Evolutionary conservation across 2,888 invertebrate species (phyloP).

Genomic region (Tenodera sinensis): DNA sequence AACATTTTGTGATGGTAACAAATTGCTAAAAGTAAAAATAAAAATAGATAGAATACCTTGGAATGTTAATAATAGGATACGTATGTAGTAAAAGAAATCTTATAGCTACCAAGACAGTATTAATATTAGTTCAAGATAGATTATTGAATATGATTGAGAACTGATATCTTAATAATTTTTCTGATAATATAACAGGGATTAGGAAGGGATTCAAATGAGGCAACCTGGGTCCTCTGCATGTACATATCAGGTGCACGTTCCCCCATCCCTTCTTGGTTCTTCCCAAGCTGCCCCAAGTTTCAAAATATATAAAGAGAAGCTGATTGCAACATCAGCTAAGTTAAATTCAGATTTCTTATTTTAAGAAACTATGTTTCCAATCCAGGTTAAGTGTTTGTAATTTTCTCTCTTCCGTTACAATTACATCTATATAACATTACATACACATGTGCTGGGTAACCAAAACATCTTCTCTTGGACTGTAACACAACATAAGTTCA

Average conservation of each 20-base stretch:
- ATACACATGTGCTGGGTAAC: not conserved
- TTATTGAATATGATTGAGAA: not conserved
- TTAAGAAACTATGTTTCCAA: not conserved
- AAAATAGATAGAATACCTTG: not conserved
- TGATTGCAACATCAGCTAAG: not conserved
- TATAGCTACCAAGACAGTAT: not conserved
- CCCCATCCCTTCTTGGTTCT: not conserved
- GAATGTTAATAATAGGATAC: not conserved
- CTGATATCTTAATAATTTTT: not conserved
- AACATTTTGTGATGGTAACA: not conserved
- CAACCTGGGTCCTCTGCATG: slow-evolving; percentile 13
- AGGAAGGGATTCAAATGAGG: not conserved
- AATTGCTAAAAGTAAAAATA: not conserved
- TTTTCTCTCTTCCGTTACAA: not conserved
- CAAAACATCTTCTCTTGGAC: not conserved
- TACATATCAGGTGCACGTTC: slow-evolving; percentile 12
- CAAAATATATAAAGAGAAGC: not conserved
- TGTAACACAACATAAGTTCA: not conserved
- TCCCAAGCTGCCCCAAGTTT: not conserved
- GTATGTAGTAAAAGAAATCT: not conserved
- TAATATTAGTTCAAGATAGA: not conserved
- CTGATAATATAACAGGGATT: not conserved
- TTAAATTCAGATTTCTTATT: not conserved
- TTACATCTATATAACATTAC: not conserved
- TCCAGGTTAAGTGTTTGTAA: not conserved